These are phyloP conservation scores for Punctoribates punctum DNA, from an alignment of 2,888 invertebrate species.

Conservation along the genomic window DNA sequence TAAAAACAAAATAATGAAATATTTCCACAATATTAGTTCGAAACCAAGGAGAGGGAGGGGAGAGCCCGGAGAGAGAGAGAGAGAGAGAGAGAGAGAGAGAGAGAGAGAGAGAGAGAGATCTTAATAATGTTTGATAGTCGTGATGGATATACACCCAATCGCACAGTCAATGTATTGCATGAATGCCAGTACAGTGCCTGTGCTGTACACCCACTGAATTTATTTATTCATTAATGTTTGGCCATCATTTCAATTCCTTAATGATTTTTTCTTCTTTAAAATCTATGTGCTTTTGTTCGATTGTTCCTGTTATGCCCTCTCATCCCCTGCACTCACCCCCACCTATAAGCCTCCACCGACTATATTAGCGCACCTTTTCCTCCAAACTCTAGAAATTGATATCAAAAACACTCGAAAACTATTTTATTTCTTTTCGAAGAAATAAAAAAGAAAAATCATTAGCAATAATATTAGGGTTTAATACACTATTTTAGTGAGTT, in stretches of 20 bases:
- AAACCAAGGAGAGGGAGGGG: too few relatives aligned
- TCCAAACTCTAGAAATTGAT: not conserved
- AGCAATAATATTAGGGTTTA: constrained; percentile 27
- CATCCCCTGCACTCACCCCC: not conserved
- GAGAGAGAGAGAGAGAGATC: not conserved
- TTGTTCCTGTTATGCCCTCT: constrained; percentile 4
- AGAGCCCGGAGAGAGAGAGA: too few relatives aligned
- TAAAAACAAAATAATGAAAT: not conserved
- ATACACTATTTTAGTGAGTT: not conserved
- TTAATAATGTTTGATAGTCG: constrained; percentile 36
- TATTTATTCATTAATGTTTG: constrained; percentile 33
- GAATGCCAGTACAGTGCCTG: not conserved
- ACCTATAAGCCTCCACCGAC: not conserved
- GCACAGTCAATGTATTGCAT: constrained; percentile 5
- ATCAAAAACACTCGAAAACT: not conserved
- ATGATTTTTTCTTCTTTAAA: constrained; percentile 21
- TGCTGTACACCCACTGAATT: constrained; percentile 30
- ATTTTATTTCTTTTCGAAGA: not conserved
- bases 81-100: too few relatives aligned
- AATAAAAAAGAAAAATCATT: constrained; percentile 21
- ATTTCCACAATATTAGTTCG: not conserved
- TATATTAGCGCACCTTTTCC: constrained; percentile 16
- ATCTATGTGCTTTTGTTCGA: not conserved
- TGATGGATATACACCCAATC: constrained; percentile 32
- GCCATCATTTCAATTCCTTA: constrained; percentile 22